These are phyloP conservation scores for Telmatherina bonti DNA, from an alignment of 2,797 vertebrate genomes.

Conservation along the genomic window DNA sequence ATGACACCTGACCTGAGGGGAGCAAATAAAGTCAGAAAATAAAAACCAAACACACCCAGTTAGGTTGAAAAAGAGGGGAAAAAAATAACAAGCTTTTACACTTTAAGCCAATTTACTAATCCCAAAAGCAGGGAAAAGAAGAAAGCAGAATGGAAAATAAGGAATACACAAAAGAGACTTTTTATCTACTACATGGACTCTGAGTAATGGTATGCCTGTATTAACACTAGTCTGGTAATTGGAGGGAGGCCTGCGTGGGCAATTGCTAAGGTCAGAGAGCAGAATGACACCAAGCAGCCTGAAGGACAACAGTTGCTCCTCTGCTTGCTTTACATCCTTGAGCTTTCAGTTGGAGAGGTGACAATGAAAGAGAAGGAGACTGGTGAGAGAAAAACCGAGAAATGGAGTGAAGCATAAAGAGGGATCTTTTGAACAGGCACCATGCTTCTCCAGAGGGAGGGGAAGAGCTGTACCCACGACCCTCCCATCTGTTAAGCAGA, in stretches of 20 bases:
- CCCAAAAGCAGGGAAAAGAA: conserved; percentile 73
- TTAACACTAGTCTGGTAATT: conserved; percentile 52
- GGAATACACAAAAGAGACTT: conserved; percentile 39
- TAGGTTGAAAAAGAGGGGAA: conserved; percentile 21
- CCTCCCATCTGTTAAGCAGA: conserved; percentile 86
- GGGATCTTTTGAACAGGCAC: conserved; percentile 82
- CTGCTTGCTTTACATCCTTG: conserved; percentile 56
- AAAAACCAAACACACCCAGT: conserved; percentile 3
- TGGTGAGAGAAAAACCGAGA: conserved; percentile 46
- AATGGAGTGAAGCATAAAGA: conserved; percentile 77
- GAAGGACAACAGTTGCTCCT: conserved; percentile 49
- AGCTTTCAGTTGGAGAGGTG: conserved; percentile 55
- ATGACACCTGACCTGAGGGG: conserved; percentile 63
- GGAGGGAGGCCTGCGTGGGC: conserved; percentile 32
- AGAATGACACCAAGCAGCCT: conserved; percentile 44
- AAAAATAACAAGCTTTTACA: conserved; percentile 63
- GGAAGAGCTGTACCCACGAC: conserved; percentile 79
- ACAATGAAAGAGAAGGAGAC: conserved; percentile 52
- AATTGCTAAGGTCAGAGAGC: conserved; percentile 58
- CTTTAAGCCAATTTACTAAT: conserved; percentile 84
- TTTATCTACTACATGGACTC: conserved; percentile 38
- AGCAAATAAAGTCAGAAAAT: conserved; percentile 48
- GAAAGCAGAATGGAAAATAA: conserved; percentile 32
- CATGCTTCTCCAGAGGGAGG: conserved; percentile 81
- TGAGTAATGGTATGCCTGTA: conserved; percentile 38